phyloP scores from a whole-genome alignment of 2,888 invertebrate species.

The Choreutis nemorana region DNA sequence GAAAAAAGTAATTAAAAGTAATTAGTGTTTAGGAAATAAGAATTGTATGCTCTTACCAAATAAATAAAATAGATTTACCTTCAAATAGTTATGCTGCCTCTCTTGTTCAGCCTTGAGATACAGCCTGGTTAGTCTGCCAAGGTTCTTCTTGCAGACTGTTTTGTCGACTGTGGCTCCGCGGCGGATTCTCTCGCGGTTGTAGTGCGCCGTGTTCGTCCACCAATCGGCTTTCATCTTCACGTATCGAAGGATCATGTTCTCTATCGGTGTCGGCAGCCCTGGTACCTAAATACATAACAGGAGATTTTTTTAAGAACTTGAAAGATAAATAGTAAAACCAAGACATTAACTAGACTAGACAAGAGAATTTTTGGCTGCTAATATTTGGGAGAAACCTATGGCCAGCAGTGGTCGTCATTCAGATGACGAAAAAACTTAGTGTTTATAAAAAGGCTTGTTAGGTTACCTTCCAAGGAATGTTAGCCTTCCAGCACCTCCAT shows the following conservation, averaged over 20 bases:
- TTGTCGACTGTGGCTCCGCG: slow-evolving; percentile 99
- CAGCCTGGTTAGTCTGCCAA: slow-evolving; percentile 95
- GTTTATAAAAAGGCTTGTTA: slow-evolving; percentile 2
- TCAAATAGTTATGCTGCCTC: slow-evolving; percentile 98
- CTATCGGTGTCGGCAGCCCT: slow-evolving; percentile 97
- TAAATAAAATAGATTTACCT: slow-evolving; percentile 59
- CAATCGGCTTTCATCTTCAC: slow-evolving; percentile 99
- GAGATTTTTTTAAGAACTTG: too few species aligned
- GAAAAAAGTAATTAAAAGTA: too few species aligned
- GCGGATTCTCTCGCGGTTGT: slow-evolving; percentile 97
- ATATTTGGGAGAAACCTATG: slow-evolving; percentile 1
- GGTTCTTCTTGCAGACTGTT: slow-evolving; percentile 99
- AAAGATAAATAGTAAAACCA: too few species aligned
- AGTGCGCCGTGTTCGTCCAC: slow-evolving; percentile 99
- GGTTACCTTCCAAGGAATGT: slow-evolving; percentile 98
- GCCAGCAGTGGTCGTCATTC: too few species aligned
- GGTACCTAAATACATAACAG: slow-evolving; percentile 76
- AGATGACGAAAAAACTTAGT: slow-evolving; percentile 22
- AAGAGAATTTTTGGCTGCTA: too few species aligned
- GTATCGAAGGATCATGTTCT: slow-evolving; percentile 99
- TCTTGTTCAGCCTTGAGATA: slow-evolving; percentile 99
- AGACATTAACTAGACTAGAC: too few species aligned
- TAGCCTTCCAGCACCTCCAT: slow-evolving; percentile 99
- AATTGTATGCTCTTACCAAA: background rate
- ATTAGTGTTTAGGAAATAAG: background rate